Evolutionary conservation across 2,888 invertebrate genomes (phyloP), one percentile per base, ranked within the genome.

Genomic region (Ochropacha duplaris): DNA sequence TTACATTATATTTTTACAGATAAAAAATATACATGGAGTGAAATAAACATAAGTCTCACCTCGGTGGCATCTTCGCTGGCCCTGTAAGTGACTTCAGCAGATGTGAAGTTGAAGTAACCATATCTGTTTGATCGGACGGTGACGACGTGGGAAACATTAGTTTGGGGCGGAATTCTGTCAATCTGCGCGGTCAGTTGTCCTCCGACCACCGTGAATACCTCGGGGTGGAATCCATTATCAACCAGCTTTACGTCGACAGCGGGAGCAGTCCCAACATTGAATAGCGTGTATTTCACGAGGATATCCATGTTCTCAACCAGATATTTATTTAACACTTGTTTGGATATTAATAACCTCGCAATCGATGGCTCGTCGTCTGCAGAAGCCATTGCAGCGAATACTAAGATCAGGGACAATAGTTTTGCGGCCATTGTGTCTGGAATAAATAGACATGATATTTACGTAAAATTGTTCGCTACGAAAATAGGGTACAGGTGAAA

Each of bases 41-140:
- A 31, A 31, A 34, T 28, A 22, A 9, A 3, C 44, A 19, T 44
- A 19, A n/a, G 19, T 52, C 87, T 93, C 83, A 96, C 96, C 87
- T 95, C 94, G 72, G 95, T 93, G 39, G 96, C 94, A 79, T 98
- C 98, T 90, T 98, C 98, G 62, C 96, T 95, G 51, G 96, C 94
- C 76, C 95, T 96, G 92, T 99, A 99, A 50, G 96, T 95, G 57
- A 99, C 94, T 88, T 98, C 97, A 63, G 99, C 99, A 55, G 99
- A 96, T 2, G 99, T 97, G 86, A 99, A 99, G 89, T 99, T 99
- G 93, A 98, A 99, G 86, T 98, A 97, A 31, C 99, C 99, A 80
- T 94, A 97, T 78, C 96, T 96, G 76, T 96, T 96, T 4, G 99
- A 99, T 64, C 97, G 94, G 12, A 99, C 96, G 8, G 99, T 97